Base-by-base conservation (phyloP, 2,113 vertebrate genomes). In the Phainopepla nitens region DNA sequence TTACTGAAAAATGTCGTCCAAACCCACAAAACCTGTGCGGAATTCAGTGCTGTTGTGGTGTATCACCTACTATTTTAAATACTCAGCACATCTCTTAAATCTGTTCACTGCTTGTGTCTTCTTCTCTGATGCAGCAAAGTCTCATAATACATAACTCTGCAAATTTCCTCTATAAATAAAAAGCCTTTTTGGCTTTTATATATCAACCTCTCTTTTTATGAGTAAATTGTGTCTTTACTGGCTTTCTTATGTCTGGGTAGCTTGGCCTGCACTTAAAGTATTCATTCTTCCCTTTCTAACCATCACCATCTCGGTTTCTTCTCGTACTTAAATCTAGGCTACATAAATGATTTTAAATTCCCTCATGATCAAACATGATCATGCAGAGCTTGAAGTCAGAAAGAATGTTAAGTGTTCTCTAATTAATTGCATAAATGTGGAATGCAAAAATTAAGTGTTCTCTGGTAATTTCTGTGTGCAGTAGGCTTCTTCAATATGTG, bases 401-500 rank as follows among this genome's bases (percentile, higher is more conserved):
- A 94, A 89, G 84, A 93, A 92, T 93, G 90, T 94, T 91, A 95
- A 97, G 96, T 95, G 96, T 96, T 90, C 84, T 95, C 84, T 95
- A 95, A 97, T 97, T 97, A 97, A 97, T 96, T 98, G 95, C 93
- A 96, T 98, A 97, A 97, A 97, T 97, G 97, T 91, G 92, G 95
- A 98, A 93, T 89, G 89, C 89, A 82, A 83, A 97, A 98, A 96
- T 98, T 89, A 96, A 97, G 90, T 94, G 93, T 90, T 96, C 95
- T 72, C 90, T 84, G 13, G 72, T 84, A 85, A 96, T 97, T 94
- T 95, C 94, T 68, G 81, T 71, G 64, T 91, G 93, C 69, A 61
- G 84, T 76, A 82, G 91, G 90, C 91, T 95, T 94, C 94, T 60
- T 84, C 72, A 56, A 1, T 85, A 56, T 80, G 77, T 23, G 65